Base-by-base conservation (phyloP, 2,888 invertebrate genomes). In the Hemistola chrysoprasaria region DNA sequence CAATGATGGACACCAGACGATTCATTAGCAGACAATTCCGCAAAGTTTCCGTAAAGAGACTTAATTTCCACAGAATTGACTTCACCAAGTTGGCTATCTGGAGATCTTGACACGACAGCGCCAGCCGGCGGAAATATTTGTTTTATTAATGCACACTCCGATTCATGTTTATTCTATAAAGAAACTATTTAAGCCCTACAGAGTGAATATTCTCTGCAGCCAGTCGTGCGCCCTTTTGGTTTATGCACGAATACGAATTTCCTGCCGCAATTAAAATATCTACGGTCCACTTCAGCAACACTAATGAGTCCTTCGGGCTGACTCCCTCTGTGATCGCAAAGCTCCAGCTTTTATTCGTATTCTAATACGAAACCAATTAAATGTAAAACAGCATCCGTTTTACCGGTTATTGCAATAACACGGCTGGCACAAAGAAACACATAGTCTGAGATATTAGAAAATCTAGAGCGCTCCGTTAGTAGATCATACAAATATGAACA, bases 241-340 rank as follows among this genome's bases (percentile, higher is more conserved):
- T 43, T 34, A 47, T 44, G 34, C 45, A 37, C 36, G 33, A 44
- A 37, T 41, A 49, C 25, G 37, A 45, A 51, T 58, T 57, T 62
- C 62, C 57, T 62, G 56, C 57, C 53, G 71, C 72, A 80, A 81
- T 81, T 81, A 80, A 78, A 76, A 68, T 67, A 65, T 70, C 66
- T 64, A 67, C 72, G 47, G 41, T 40, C 33, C 42, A 78, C 75
- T 79, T 71, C 64, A 75, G 68, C 26, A 58, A 57, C 66, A 70
- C 71, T 77, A 82, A 81, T 77, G 75, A 79, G 71, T 64, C 56
- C 56, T 59, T 54, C 50, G 56, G 35, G 28, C 51, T 51, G 40
- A 47, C 62, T 63, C 65, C 61, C 55, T 57, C 67, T 58, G 54
- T 62, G 50, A 52, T 51, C 44, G 52, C 50, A 56, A 57, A 59